phyloP scores from a whole-genome alignment of 2,888 invertebrate genomes.

The Meteorus colon region DNA sequence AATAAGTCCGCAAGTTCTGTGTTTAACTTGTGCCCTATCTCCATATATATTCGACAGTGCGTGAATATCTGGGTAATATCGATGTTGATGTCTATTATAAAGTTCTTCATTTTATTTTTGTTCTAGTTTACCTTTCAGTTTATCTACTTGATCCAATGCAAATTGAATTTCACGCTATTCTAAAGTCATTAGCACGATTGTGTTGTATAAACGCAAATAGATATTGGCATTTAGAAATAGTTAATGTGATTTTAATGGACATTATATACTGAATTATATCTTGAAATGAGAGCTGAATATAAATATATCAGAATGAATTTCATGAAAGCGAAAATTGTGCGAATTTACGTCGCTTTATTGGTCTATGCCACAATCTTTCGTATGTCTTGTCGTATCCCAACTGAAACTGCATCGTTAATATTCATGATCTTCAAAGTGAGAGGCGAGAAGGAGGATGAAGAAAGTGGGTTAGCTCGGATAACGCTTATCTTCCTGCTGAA shows the following conservation, averaged over 20 bases:
- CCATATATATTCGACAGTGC: too few species aligned
- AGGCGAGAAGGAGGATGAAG: conserved; percentile 21
- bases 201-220: conserved; percentile 4
- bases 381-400: conserved; percentile 47
- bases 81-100: not conserved
- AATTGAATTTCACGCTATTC: conserved; percentile 16
- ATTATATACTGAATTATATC: conserved; percentile 13
- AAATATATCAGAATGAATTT: not conserved
- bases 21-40: not conserved
- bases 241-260: conserved; percentile 32
- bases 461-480: conserved; percentile 8
- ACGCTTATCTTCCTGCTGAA: conserved; percentile 68
- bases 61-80: not conserved
- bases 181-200: conserved; percentile 19
- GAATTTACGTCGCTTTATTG: conserved; percentile 1
- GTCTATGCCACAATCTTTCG: not conserved
- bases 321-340: conserved; percentile 5
- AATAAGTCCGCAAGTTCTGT: not conserved
- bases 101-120: not conserved
- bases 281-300: not conserved
- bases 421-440: conserved; percentile 64
- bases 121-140: not conserved
- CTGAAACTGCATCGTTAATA: conserved; percentile 66
- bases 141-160: not conserved
- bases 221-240: conserved; percentile 6